Conservation (phyloP, 23 tunicate species). For the Aplidium turbinatum region DNA sequence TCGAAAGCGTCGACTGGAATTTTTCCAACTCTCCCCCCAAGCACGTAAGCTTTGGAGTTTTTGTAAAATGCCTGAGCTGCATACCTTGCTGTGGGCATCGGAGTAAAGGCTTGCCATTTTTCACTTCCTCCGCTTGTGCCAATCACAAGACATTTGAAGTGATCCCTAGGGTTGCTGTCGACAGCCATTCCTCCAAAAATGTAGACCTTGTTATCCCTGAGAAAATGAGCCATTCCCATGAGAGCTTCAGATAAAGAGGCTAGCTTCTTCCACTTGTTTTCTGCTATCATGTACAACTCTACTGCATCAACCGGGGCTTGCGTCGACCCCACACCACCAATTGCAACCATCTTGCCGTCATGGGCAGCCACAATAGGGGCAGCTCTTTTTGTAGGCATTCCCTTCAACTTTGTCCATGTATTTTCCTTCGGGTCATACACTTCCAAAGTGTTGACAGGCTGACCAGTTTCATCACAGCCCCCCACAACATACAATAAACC, state of each 20-base stretch:
- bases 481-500: slow-evolving; percentile 76
- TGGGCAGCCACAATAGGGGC: slow-evolving; percentile 73
- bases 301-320: slow-evolving; percentile 94
- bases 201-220: slow-evolving; percentile 61
- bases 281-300: slow-evolving; percentile 57
- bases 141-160: slow-evolving; percentile 78
- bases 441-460: slow-evolving; percentile 77
- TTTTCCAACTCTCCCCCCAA: slow-evolving; percentile 89
- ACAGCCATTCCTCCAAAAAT: slow-evolving; percentile 93
- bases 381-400: slow-evolving; percentile 91
- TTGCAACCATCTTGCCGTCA: slow-evolving; percentile 67
- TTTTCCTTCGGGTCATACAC: slow-evolving; percentile 56
- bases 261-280: slow-evolving; percentile 80
- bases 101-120: slow-evolving; percentile 86
- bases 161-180: slow-evolving; percentile 91
- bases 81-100: slow-evolving; percentile 91
- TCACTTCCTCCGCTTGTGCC: slow-evolving; percentile 58
- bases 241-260: slow-evolving; percentile 78
- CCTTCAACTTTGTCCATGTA: slow-evolving; percentile 69
- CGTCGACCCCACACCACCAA: slow-evolving; percentile 86
- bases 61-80: slow-evolving; percentile 69
- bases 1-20: slow-evolving; percentile 85
- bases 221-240: slow-evolving; percentile 88
- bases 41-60: slow-evolving; percentile 70
- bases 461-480: slow-evolving; percentile 85